Base-by-base conservation (phyloP, 1,140 invertebrate genomes). In the Brachionus rotundiformis region DNA sequence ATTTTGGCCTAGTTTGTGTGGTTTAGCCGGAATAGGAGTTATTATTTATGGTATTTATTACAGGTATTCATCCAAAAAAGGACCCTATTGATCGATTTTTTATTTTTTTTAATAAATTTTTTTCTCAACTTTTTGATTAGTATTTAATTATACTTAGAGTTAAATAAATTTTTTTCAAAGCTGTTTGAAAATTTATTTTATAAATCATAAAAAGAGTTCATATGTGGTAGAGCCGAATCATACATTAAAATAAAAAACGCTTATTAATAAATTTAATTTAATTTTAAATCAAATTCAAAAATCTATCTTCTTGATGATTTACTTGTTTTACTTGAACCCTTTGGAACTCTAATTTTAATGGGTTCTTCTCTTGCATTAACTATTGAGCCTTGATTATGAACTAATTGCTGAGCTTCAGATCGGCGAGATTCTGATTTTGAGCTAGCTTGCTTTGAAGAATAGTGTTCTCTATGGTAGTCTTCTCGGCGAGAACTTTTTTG, bases 281-380 rank as follows among this genome's bases (percentile, higher is more conserved):
- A 33, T 68, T 68, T 33, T 23, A 19, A 68, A 68, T 33, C 10
- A n/a, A 33, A 68, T 36, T 33, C 7, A 3, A 36, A 19, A 16
- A 33, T 68, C 33, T 68, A 68, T 73, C 23, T 73, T 31, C 68
- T 73, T 41, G 68, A 73, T 25, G 68, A 73, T 73, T 73, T 73
- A 10, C 16, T 19, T 23, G 36, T 73, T 73, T 73, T 73, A 31
- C 36, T 73, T 44, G 33, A 44, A 7, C 19, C 36, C n/a, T 44
- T 73, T 27, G 68, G 68, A 2, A 44, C 39, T 73, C 36, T 73
- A 10, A 73, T 73, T 27, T 19, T 73, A 23, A 44, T 47, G 11
- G 68, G 68, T 25, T 73, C 68, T 11, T 73, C 68, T 44, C 36
- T 23, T 13, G 68, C 68, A 23, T 73, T 73, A 4, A 44, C 36